Conservation (phyloP, 1,140 invertebrate species). For the Achroia grisella region DNA sequence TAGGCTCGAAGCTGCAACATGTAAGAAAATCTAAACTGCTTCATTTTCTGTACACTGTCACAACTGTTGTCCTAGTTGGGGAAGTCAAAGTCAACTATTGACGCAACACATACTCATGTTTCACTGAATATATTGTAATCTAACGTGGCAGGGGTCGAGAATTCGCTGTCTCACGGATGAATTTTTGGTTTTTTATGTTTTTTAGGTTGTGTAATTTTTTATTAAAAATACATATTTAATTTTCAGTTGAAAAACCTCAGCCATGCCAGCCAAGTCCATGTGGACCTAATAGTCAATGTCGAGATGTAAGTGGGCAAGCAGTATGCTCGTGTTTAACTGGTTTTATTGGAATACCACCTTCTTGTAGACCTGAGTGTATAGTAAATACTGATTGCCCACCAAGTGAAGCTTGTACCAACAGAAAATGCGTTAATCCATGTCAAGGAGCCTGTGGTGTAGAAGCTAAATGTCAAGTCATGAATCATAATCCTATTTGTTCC, state of each 20-base stretch:
- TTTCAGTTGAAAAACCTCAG: slow-evolving; percentile 51
- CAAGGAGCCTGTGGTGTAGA: slow-evolving; percentile 80
- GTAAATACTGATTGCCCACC: slow-evolving; percentile 80
- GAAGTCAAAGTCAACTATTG: too few relatives aligned
- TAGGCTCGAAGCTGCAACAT: too few relatives aligned
- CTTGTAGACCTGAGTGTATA: slow-evolving; percentile 81
- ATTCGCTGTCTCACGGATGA: too few relatives aligned
- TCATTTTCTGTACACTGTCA: too few relatives aligned
- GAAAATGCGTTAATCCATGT: slow-evolving; percentile 84
- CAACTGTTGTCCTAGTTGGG: too few relatives aligned
- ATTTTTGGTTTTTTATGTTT: too few relatives aligned
- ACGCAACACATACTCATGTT: too few relatives aligned
- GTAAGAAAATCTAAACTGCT: too few relatives aligned
- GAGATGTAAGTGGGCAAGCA: slow-evolving; percentile 78
- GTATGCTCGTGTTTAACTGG: slow-evolving; percentile 83
- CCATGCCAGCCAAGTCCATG: slow-evolving; percentile 77
- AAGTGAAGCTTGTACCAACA: slow-evolving; percentile 80
- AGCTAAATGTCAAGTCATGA: slow-evolving; percentile 81
- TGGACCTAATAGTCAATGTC: slow-evolving; percentile 80
- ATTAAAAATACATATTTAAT: slow-evolving; percentile 2
- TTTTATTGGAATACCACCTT: slow-evolving; percentile 85
- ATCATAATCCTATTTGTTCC: slow-evolving; percentile 85
- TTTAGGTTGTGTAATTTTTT: too few relatives aligned
- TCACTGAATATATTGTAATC: too few relatives aligned
- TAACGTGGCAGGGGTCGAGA: too few relatives aligned